Base-by-base conservation (phyloP, 2,888 invertebrate genomes). In the Poecilobothrus nobilitatus region DNA sequence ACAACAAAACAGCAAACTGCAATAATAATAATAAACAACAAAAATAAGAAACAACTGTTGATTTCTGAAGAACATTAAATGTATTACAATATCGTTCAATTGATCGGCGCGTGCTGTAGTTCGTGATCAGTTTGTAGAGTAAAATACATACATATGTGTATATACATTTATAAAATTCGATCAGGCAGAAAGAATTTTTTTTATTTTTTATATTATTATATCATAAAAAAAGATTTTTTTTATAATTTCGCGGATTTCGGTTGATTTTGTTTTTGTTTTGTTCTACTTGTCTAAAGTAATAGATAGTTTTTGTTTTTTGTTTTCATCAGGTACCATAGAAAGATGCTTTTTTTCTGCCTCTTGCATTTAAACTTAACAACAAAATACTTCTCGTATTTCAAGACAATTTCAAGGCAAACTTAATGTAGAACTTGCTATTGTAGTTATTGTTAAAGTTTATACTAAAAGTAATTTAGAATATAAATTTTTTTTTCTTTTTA, bases 61-160 rank as follows among this genome's bases (percentile, higher is more conserved):
- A 53, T 53, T 53, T 53, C 53, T 53, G 15, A 53, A 67, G 63
- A 68, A 68, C 66, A 68, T 66, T 66, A 68, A 53, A 53, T 53
- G 53, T 68, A 68, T 68, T 66, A 68, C 68, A 68, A 68, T 68
- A 68, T 68, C 68, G 68, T 63, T 68, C 68, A 66, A 68, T 68
- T 68, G 66, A 66, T 68, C 66, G 68, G 66, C 68, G 68, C 68
- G 68, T 68, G 68, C 68, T 68, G 62, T 41, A 63, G 68, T 62
- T 68, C 68, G 68, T 68, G 68, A 68, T 68, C 68, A 41, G 37
- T 68, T 68, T 68, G 41, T 34, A 63, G 37, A 68, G 63, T 37
- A 34, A 67, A 53, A 8, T 53, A 53, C 53, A 53, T 53, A 44
- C 12, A 44, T 15, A 44, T 44, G 3, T 44, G 12, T 44, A 53